Evolutionary conservation across 2,888 invertebrate genomes (phyloP).

Genomic region (Hydroisotoma schaefferi): DNA sequence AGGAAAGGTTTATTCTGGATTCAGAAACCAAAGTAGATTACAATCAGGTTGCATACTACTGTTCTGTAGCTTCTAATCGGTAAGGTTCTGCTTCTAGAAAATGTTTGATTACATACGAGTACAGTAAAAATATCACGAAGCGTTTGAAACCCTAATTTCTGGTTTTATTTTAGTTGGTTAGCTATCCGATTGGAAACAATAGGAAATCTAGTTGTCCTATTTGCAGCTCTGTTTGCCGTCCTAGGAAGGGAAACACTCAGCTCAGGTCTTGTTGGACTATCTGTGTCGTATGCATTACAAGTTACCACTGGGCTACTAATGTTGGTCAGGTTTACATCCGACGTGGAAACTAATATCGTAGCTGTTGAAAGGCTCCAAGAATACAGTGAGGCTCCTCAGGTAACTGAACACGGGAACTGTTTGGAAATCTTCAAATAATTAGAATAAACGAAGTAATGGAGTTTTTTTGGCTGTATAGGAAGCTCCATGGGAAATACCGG

Average conservation of each 20-base stretch:
- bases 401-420: too few species aligned
- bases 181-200: conserved; percentile 86
- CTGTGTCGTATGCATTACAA: conserved; percentile 75
- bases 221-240: conserved; percentile 89
- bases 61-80: conserved; percentile 42
- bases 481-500: conserved; percentile 49
- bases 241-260: conserved; percentile 66
- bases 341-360: conserved; percentile 59
- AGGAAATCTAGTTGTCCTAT: conserved; percentile 92
- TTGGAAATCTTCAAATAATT: neutral
- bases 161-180: conserved; percentile 72
- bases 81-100: conserved; percentile 10
- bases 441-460: too few species aligned
- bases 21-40: conserved; percentile 56
- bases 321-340: conserved; percentile 58
- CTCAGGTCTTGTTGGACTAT: conserved; percentile 81
- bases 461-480: conserved; percentile 44
- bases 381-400: conserved; percentile 75
- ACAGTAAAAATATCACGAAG: neutral
- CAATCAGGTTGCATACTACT: conserved; percentile 51
- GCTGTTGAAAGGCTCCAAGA: conserved; percentile 58
- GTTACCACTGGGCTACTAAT: conserved; percentile 53
- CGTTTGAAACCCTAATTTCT: neutral
- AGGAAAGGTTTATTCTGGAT: conserved; percentile 53
- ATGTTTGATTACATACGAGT: neutral